Evolutionary conservation across 2,888 invertebrate species (phyloP).

Genomic region (Apamea epomidion): DNA sequence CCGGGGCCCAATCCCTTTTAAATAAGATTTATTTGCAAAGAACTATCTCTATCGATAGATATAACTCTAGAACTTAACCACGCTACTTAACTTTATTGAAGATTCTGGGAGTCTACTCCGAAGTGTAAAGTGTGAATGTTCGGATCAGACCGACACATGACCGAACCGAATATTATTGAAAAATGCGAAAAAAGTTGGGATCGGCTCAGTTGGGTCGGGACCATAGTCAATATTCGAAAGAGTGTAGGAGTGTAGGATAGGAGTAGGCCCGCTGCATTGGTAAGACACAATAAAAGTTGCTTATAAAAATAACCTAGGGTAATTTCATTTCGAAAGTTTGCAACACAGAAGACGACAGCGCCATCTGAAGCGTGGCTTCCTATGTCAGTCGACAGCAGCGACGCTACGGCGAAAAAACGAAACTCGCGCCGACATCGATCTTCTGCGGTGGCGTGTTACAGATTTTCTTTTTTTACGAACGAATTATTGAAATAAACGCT

Average conservation of each 20-base stretch:
- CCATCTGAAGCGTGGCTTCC: constrained; percentile 74
- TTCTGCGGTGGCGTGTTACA: constrained; percentile 83
- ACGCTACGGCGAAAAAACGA: constrained; percentile 79
- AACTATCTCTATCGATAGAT: not conserved
- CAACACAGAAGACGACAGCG: constrained; percentile 71
- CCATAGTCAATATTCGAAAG: too few relatives aligned
- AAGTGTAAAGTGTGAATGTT: too few relatives aligned
- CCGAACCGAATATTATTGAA: too few relatives aligned
- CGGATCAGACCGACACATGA: too few relatives aligned
- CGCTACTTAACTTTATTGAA: not conserved
- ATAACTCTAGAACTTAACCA: not conserved
- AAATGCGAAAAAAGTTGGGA: too few relatives aligned
- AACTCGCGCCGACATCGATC: constrained; percentile 88
- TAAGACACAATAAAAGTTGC: not conserved
- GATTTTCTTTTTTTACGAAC: constrained; percentile 82
- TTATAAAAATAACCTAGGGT: not conserved
- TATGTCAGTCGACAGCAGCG: constrained; percentile 74
- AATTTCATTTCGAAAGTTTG: constrained; percentile 59
- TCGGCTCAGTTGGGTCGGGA: too few relatives aligned
- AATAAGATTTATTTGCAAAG: not conserved
- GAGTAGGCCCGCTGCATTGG: too few relatives aligned
- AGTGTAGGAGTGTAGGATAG: too few relatives aligned
- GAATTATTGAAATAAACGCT: constrained; percentile 84
- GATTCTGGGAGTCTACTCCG: too few relatives aligned
- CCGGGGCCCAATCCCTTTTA: not conserved